These are phyloP conservation scores for Turnix velox DNA, from an alignment of 2,113 vertebrate species.

Conservation along the genomic window DNA sequence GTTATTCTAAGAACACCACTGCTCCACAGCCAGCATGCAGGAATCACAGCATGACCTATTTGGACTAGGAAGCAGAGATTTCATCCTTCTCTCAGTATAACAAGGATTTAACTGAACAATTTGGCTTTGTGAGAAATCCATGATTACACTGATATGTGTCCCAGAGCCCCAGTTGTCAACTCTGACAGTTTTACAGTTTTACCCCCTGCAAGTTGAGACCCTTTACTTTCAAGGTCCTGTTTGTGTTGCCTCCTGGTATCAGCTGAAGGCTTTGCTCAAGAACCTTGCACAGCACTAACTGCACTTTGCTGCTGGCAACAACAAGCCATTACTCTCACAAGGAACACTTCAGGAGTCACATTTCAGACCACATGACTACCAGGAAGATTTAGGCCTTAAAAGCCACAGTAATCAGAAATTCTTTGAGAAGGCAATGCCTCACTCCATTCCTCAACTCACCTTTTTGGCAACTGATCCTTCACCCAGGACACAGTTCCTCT, in stretches of 20 bases:
- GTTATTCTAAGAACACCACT: background rate
- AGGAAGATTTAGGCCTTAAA: conserved; percentile 13
- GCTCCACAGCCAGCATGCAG: background rate
- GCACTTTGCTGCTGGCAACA: conserved; percentile 7
- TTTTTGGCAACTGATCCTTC: conserved; percentile 91
- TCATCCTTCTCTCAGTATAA: background rate
- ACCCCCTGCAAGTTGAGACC: background rate
- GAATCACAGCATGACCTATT: background rate
- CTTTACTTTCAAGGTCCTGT: background rate
- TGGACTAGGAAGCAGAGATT: background rate
- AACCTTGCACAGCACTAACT: too few relatives aligned
- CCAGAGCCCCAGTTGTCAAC: background rate
- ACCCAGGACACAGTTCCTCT: conserved; percentile 85
- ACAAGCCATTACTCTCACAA: background rate
- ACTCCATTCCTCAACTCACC: conserved; percentile 63
- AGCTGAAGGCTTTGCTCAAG: background rate
- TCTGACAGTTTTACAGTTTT: background rate
- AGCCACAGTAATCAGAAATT: background rate
- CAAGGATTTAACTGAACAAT: background rate
- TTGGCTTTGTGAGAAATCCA: background rate
- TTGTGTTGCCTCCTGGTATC: background rate
- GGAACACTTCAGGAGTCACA: background rate
- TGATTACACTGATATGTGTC: background rate
- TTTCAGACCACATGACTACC: conserved; percentile 3
- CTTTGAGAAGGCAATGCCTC: background rate